Conservation (phyloP, 2,888 invertebrate genomes). For the Ennomos erosarius region DNA sequence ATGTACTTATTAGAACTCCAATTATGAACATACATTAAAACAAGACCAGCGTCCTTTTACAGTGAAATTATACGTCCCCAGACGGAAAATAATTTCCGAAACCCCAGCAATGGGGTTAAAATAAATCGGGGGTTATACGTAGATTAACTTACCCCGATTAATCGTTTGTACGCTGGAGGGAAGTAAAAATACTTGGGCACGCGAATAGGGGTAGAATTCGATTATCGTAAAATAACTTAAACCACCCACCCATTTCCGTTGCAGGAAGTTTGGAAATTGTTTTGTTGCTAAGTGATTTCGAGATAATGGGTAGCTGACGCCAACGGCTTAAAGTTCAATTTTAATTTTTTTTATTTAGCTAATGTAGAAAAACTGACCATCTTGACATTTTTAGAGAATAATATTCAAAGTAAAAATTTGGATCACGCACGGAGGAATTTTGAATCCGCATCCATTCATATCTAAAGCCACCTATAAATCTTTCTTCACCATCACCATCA, state of each 20-base stretch:
- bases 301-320: background rate
- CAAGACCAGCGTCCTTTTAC: slow-evolving; percentile 13
- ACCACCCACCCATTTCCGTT: slow-evolving; percentile 7
- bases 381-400: no score
- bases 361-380: no score
- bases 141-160: slow-evolving; percentile 32
- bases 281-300: slow-evolving; percentile 15
- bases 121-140: slow-evolving; percentile 31
- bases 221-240: slow-evolving; percentile 22
- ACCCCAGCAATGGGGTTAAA: slow-evolving; percentile 26
- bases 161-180: slow-evolving; percentile 25
- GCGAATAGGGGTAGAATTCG: slow-evolving; percentile 27
- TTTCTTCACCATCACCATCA: no score
- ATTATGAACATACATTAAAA: slow-evolving; percentile 3
- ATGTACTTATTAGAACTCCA: no score
- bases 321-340: no score
- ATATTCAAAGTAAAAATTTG: no score
- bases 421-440: no score
- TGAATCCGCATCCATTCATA: no score
- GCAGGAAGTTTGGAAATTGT: slow-evolving; percentile 11
- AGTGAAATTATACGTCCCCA: slow-evolving; percentile 24
- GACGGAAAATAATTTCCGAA: slow-evolving; percentile 24
- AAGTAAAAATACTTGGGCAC: slow-evolving; percentile 31
- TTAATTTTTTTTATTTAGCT: no score
- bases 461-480: no score